Evolutionary conservation across 2,888 invertebrate species (phyloP).

Genomic region (Apodemia zela): DNA sequence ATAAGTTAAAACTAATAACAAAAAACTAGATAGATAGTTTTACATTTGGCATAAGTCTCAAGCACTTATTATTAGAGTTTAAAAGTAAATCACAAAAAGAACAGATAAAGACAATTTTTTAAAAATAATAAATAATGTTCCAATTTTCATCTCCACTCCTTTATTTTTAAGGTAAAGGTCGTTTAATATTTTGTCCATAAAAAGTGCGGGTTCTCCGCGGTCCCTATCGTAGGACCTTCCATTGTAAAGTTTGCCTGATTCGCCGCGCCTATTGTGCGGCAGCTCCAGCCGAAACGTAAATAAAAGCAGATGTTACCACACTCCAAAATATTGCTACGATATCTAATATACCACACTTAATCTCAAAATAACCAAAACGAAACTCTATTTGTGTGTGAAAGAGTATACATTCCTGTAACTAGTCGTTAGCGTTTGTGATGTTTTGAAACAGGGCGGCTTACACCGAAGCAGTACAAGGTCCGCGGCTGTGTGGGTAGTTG

Average conservation of each 20-base stretch:
- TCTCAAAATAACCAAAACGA: constrained; percentile 31
- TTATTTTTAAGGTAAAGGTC: constrained; percentile 46
- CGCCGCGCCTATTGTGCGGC: constrained; percentile 69
- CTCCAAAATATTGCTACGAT: constrained; percentile 54
- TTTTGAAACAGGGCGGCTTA: constrained; percentile 28
- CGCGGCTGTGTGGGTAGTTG: constrained; percentile 69
- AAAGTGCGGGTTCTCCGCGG: constrained; percentile 40
- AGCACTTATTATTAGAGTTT: no score
- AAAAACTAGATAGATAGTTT: no score
- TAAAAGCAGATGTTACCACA: constrained; percentile 78
- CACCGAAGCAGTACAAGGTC: constrained; percentile 47
- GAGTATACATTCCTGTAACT: constrained; percentile 31
- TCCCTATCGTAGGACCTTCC: constrained; percentile 43
- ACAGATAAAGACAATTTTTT: not conserved
- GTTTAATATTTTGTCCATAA: constrained; percentile 51
- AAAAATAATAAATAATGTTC: not conserved
- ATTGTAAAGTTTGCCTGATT: constrained; percentile 62
- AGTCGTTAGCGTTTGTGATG: constrained; percentile 23
- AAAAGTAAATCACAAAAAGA: no score
- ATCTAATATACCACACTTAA: constrained; percentile 34
- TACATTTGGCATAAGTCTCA: no score
- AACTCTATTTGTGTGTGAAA: constrained; percentile 31
- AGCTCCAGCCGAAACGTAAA: constrained; percentile 76
- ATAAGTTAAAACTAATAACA: no score
- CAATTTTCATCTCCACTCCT: constrained; percentile 14